phyloP scores from a whole-genome alignment of 2,113 vertebrate genomes.

The Heteronetta atricapilla region DNA sequence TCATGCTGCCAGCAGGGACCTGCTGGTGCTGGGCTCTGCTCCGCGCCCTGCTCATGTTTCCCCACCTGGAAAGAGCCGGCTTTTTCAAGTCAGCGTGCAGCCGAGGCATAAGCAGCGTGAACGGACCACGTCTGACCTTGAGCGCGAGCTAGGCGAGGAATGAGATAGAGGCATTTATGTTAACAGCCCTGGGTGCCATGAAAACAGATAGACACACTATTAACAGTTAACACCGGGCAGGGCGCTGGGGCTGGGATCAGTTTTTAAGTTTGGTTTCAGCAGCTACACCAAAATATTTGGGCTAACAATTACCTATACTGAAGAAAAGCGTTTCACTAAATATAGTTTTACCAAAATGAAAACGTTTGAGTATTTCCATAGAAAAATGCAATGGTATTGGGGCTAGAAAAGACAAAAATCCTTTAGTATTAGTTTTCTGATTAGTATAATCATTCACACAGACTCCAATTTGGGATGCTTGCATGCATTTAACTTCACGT shows the following conservation, averaged over 20 bases:
- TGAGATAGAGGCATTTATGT: background rate
- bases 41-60: background rate
- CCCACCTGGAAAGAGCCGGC: conserved; percentile 26
- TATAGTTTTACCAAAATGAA: background rate
- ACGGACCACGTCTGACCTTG: conserved; percentile 7
- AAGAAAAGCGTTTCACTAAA: background rate
- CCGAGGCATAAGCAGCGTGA: background rate
- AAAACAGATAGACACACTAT: background rate
- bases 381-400: background rate
- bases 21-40: background rate
- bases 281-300: background rate
- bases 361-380: background rate
- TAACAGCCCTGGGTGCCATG: conserved; percentile 2
- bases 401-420: background rate
- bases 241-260: background rate
- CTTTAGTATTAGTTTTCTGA: background rate
- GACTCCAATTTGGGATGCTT: background rate
- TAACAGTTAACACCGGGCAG: background rate
- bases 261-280: background rate
- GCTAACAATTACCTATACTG: background rate
- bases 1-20: background rate
- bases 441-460: background rate
- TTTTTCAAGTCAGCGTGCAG: background rate
- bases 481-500: background rate
- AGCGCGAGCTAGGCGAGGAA: background rate